phyloP scores from a whole-genome alignment of 1,140 invertebrate genomes.

The Drosophila sucinea region DNA sequence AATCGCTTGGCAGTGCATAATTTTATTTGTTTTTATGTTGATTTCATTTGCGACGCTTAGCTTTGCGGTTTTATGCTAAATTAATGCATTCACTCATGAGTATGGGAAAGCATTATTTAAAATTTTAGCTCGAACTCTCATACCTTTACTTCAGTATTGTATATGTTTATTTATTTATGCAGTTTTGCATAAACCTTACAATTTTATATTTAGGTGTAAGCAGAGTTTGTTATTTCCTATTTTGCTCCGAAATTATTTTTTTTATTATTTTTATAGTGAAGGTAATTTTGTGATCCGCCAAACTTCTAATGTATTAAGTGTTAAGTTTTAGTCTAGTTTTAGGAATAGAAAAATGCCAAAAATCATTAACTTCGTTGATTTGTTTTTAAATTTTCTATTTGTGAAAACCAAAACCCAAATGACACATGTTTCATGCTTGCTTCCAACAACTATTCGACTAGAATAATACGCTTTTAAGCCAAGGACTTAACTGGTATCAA shows the following conservation, averaged over 20 bases:
- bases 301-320: too few species aligned
- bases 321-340: too few species aligned
- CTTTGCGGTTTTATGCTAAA: constrained; percentile 57
- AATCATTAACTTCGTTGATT: background rate
- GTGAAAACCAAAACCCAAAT: background rate
- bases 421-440: constrained; percentile 1
- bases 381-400: background rate
- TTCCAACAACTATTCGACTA: constrained; percentile 1
- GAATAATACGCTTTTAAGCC: constrained; percentile 3
- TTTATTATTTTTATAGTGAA: too few species aligned
- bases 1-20: constrained; percentile 67
- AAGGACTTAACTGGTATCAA: background rate
- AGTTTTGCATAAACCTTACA: too few species aligned
- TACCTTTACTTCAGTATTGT: too few species aligned
- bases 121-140: too few species aligned
- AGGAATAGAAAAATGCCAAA: background rate
- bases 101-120: background rate
- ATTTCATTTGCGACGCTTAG: constrained; percentile 64
- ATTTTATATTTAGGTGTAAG: too few species aligned
- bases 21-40: constrained; percentile 58
- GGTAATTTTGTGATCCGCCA: too few species aligned
- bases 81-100: constrained; percentile 56
- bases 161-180: too few species aligned
- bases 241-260: too few species aligned
- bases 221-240: too few species aligned